Evolutionary conservation across 30 jellyfish, hydroid and myxozoan species (phyloP), one percentile per base, ranked within the genome.

Genomic region (Cassiopea xamachana): DNA sequence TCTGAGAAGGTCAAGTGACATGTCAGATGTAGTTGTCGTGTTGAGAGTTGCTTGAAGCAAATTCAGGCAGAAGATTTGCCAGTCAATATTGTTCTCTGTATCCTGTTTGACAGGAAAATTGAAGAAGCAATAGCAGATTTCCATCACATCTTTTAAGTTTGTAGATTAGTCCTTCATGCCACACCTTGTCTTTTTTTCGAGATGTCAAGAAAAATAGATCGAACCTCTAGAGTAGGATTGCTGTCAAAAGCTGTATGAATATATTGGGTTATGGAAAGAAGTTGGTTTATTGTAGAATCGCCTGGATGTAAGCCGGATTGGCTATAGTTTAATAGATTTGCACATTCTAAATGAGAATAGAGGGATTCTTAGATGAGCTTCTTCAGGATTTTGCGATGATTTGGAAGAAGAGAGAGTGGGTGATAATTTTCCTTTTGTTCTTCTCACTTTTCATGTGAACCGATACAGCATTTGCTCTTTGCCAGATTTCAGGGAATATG

Each of bases 161-260:
- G 49, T 74, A 46, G 39, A 46, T 74, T 7, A 74, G 83, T 6
- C 83, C 83, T 6, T 74, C 83, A 74, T 74, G 83, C 83, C 83
- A 74, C 12, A 74, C 83, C 83, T 48, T 74, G 61, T 74, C 83
- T 12, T 16, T 7, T 27, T 43, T 46, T 74, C 64, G 64, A 55
- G 64, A 18, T 43, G 83, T 74, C 61, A 8, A 74, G 83, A 19
- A 18, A 74, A 17, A 19, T 62, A 46, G 61, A 46, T 5, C 83
- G 61, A 19, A 74, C 83, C 12, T 55, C 64, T 55, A 55, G 12
- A 55, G 64, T 55, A 55, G 64, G 64, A 55, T 55, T 55, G 64
- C 64, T 3, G 12, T 55, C 64, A 55, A 55, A 55, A 55, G 64
- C 64, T 55, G 64, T 3, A 55, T 55, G 64, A 55, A 55, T 55